A percentile compares a stretch with the other conserved stretches of the same genome.
Conservation (phyloP, 2,113 vertebrate genomes). For the Otolemur garnettii region DNA sequence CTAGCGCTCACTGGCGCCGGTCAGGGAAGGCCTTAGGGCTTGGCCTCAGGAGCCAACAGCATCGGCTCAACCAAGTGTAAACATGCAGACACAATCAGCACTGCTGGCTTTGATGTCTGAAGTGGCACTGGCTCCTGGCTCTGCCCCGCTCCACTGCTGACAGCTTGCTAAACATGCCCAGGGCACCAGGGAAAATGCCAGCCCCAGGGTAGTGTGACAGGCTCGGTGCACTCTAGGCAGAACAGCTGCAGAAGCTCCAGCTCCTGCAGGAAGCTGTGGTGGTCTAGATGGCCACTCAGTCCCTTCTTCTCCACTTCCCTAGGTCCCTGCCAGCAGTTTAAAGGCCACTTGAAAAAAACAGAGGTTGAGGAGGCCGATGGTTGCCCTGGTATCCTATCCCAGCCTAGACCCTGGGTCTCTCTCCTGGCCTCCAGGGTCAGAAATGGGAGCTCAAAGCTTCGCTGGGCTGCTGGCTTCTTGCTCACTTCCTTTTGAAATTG, state of each 20-base stretch:
- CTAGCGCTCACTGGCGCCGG: conserved; percentile 70
- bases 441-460: not conserved
- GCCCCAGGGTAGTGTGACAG: not conserved
- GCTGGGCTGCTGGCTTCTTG: not conserved
- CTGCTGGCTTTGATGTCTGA: conserved; percentile 90
- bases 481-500: not conserved
- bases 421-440: not conserved
- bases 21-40: conserved; percentile 58
- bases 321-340: not conserved
- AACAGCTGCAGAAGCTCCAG: not conserved
- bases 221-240: not conserved
- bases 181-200: conserved; percentile 74
- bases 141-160: conserved; percentile 90
- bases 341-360: not conserved
- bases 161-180: conserved; percentile 87
- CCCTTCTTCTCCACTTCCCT: accelerated
- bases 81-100: conserved; percentile 89
- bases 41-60: conserved; percentile 65
- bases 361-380: not conserved
- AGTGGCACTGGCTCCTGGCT: conserved; percentile 84
- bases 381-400: not conserved
- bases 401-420: not conserved
- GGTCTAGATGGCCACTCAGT: not conserved
- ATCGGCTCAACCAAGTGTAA: conserved; percentile 81
- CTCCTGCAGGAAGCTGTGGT: not conserved